Percentiles rank a stretch among this genome's conserved stretches.
Conservation (phyloP, 2,113 vertebrate genomes). For the Cynopterus brachyotis region DNA sequence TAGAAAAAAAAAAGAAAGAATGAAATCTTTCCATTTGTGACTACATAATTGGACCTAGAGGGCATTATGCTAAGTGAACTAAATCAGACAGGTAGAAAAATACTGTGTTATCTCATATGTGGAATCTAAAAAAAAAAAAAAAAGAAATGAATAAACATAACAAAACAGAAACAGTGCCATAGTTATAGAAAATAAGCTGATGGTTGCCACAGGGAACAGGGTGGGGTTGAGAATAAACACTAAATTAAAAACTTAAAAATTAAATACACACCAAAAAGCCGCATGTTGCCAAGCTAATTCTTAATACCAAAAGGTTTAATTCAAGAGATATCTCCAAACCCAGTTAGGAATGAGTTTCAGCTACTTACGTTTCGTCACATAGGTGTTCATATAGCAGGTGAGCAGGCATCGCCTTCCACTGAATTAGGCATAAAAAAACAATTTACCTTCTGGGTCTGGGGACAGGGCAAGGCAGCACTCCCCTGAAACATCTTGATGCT, state of each 20-base stretch:
- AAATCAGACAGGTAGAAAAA: not conserved
- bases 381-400: not conserved
- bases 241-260: not conserved
- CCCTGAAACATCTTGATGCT: not conserved
- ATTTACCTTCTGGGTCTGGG: not conserved
- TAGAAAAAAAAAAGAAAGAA: not conserved
- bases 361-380: not conserved
- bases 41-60: not conserved
- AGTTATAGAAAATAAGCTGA: not conserved
- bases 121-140: not conserved
- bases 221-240: not conserved
- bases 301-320: not conserved
- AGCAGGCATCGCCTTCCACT: not conserved
- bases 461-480: rapidly evolving
- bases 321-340: not conserved
- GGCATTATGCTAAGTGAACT: not conserved
- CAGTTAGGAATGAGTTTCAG: not conserved
- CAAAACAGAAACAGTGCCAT: not conserved
- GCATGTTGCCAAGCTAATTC: not conserved
- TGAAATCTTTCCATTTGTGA: not conserved
- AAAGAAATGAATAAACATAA: not conserved
- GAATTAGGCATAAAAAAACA: conserved; percentile 16
- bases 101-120: not conserved
- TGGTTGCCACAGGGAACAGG: not conserved
- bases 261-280: not conserved